Base-by-base conservation (phyloP, 2,888 invertebrate genomes). In the Laothoe populi region DNA sequence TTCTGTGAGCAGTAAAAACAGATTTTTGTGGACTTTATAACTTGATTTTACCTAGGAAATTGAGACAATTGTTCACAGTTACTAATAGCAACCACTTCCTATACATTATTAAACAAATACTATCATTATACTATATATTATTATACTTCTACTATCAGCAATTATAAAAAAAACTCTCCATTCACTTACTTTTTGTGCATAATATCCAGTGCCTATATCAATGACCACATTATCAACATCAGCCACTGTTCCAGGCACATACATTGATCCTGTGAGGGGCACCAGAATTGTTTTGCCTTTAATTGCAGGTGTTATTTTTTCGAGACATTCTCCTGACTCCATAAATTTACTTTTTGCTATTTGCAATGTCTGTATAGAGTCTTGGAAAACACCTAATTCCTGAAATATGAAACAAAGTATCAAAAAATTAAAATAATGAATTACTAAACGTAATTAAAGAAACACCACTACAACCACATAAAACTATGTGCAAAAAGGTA, bases 191-290 rank as follows among this genome's bases (percentile, higher is more conserved):
- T 98, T 98, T 87, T 99, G 97, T 21, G 97, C 97, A 92, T 97
- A 99, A 87, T 99, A 99, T 67, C 99, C 98, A 60, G 99, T 99
- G 59, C 99, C 99, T 80, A 99, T 96, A 86, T 99, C 99, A 70
- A 99, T 96, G 35, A 99, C 94, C 60, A 99, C 98, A 84, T 96
- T 96, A 61, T 97, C 95, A 38, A 96, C 95, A 81, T 99, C 96
- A 66, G 95, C 94, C 64, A 99, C 93, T 74, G 95, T 95, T 1
- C 99, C 99, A 45, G 98, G 97, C 46, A 99, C 98, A 92, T 99
- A 99, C 97, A 99, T 98, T 75, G 99, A 99, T 75, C 98, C 97
- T 13, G 99, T 99, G 13, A 99, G 93, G 0, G 99, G 99, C 16
- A 99, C 98, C 21, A 99, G 92, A 70, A 99, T 96, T 63, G 96